phyloP scores from a whole-genome alignment of 92 coral and sea anemone genomes.

The Siderastrea radians region DNA sequence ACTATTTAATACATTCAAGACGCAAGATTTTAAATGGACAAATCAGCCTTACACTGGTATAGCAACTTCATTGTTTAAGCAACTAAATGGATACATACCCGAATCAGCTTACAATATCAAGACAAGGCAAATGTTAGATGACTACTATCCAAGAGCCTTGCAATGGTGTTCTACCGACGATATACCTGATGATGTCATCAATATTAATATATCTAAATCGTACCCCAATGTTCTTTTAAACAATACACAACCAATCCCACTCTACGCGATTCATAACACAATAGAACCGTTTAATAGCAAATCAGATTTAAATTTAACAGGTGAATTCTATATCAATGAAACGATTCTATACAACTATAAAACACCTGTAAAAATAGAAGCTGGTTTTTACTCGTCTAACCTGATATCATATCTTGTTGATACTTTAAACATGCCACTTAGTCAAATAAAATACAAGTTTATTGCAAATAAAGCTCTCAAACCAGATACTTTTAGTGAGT shows the following conservation, averaged over 20 bases:
- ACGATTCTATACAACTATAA: neutral
- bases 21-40: slow-evolving; percentile 45
- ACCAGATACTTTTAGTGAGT: slow-evolving; percentile 39
- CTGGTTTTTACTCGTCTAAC: slow-evolving; percentile 29
- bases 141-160: slow-evolving; percentile 54
- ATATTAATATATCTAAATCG: slow-evolving; percentile 35
- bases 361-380: slow-evolving; percentile 22
- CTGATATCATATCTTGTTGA: slow-evolving; percentile 37
- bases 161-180: slow-evolving; percentile 54
- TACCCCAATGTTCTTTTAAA: slow-evolving; percentile 46
- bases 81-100: slow-evolving; percentile 30
- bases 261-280: slow-evolving; percentile 24
- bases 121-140: slow-evolving; percentile 55
- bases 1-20: slow-evolving; percentile 39
- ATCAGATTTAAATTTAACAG: slow-evolving; percentile 5
- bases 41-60: slow-evolving; percentile 35
- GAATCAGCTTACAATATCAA: slow-evolving; percentile 35
- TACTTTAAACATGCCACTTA: neutral
- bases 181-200: slow-evolving; percentile 24
- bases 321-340: slow-evolving; percentile 50
- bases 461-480: slow-evolving; percentile 26
- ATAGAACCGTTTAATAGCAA: slow-evolving; percentile 47
- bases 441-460: slow-evolving; percentile 31
- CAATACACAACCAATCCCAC: neutral
- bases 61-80: slow-evolving; percentile 10